Conservation (phyloP, 2,797 vertebrate species). For the Chrysocyon brachyurus region DNA sequence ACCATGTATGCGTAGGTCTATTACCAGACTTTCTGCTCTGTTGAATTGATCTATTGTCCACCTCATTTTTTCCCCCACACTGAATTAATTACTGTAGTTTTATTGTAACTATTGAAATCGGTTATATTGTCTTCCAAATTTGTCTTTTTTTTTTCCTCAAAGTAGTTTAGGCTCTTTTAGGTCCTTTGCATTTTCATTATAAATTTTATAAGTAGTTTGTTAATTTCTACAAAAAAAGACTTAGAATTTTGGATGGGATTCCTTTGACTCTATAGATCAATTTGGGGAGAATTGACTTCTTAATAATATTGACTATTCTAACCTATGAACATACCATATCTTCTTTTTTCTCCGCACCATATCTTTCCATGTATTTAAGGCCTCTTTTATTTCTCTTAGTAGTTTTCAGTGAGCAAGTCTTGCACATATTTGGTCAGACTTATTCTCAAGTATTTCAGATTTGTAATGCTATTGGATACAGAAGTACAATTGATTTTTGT, state of each 20-base stretch:
- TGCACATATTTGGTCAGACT: not conserved
- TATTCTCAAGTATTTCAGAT: not conserved
- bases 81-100: not conserved
- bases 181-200: not conserved
- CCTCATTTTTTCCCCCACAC: not conserved
- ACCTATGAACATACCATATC: not conserved
- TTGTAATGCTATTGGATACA: not conserved
- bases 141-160: not conserved
- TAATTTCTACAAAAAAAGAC: not conserved
- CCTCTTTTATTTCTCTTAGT: not conserved
- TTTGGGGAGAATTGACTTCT: not conserved
- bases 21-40: not conserved
- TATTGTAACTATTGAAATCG: not conserved
- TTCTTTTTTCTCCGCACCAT: not conserved
- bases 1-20: not conserved
- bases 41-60: not conserved
- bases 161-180: not conserved
- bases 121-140: not conserved
- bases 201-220: not conserved
- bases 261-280: not conserved
- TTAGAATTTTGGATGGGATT: not conserved
- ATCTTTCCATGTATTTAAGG: not conserved
- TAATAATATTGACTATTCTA: not conserved
- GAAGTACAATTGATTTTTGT: not conserved
- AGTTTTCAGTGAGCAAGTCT: not conserved